Percentiles rank a stretch among this genome's conserved stretches.
phyloP scores from a whole-genome alignment of 1,140 invertebrate genomes.

The Adelges cooleyi region DNA sequence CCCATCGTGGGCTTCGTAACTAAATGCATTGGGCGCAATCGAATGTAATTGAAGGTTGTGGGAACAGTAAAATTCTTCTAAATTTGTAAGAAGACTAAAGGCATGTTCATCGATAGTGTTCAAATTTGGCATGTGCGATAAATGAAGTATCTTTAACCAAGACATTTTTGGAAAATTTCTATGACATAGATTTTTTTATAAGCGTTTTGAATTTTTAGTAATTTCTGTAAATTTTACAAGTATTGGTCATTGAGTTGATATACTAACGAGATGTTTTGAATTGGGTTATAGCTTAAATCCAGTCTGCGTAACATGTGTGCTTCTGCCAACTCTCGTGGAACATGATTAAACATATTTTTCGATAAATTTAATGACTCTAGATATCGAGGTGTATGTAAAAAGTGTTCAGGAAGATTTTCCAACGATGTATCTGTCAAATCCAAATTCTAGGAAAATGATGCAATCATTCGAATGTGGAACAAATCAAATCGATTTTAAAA shows the following conservation, averaged over 20 bases:
- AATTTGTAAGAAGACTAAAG: conserved; percentile 42
- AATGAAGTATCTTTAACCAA: conserved; percentile 47
- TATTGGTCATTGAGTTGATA: not conserved
- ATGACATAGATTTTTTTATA: too few species aligned
- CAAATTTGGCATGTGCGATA: conserved; percentile 51
- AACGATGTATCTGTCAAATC: conserved; percentile 55
- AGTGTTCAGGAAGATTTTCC: conserved; percentile 45
- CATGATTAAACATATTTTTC: conserved; percentile 49
- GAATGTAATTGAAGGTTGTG: conserved; percentile 46
- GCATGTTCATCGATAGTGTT: conserved; percentile 43
- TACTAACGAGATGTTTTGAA: conserved; percentile 40
- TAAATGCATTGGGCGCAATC: conserved; percentile 45
- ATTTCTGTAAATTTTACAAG: not conserved
- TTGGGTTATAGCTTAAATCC: conserved; percentile 55
- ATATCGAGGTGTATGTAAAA: conserved; percentile 52
- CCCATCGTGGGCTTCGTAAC: conserved; percentile 39
- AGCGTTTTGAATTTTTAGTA: not conserved
- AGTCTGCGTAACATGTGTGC: conserved; percentile 47
- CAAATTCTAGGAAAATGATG: conserved; percentile 42
- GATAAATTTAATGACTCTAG: conserved; percentile 53
- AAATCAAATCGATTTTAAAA: not conserved
- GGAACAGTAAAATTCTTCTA: conserved; percentile 44
- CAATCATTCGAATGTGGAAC: not conserved
- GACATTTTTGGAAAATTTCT: conserved; percentile 50
- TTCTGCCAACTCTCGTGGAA: conserved; percentile 49